Evolutionary conservation across 2,113 vertebrate species (phyloP), one percentile per base, ranked within the genome.

Genomic region (Alces alces): DNA sequence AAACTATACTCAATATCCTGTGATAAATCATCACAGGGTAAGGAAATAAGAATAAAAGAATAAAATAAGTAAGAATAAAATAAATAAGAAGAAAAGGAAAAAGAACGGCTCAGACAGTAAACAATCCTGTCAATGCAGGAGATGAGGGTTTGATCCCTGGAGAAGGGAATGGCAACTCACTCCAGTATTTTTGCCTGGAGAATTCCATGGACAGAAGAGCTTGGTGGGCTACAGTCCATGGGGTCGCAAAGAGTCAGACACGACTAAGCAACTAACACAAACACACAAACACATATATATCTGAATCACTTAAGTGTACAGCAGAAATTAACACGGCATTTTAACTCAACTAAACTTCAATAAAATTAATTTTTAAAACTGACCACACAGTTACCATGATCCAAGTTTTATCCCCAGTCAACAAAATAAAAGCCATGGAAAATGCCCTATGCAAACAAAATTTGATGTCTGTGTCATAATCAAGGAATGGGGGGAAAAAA

Each of bases 251-350:
- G n/a, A 70, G 16, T 36, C 17, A 1, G 9, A 36, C 16, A 21
- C 0, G n/a, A 70, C n/a, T 11, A 1, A 70, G 64, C 0, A 10
- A 57, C 55, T 57, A 57, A 55, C 55, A 57, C 55, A 8, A 2
- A 57, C 55, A 57, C 55, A 57, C 7, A 57, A 21, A 60, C 2
- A 61, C 2, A 33, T 3, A 6, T 8, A 64, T 7, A 33, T 33
- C 14, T 64, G 61, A 64, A 33, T 64, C 14, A 64, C 61, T 33
- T 64, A 33, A 15, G 13, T 64, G 61, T 64, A 64, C 6, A 64
- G 61, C 6, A 50, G 30, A 64, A 64, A 33, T 64, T 66, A n/a
- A 66, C 61, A 66, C 16, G n/a, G 6, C 30, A 66, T 17, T 66
- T 33, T 66, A n/a, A 66, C 17, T 66, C 61, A n/a, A 66, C 33